Percentiles rank a stretch among this genome's conserved stretches.
Conservation (phyloP, 2,888 invertebrate genomes). For the Drosophila pseudotalamancana region DNA sequence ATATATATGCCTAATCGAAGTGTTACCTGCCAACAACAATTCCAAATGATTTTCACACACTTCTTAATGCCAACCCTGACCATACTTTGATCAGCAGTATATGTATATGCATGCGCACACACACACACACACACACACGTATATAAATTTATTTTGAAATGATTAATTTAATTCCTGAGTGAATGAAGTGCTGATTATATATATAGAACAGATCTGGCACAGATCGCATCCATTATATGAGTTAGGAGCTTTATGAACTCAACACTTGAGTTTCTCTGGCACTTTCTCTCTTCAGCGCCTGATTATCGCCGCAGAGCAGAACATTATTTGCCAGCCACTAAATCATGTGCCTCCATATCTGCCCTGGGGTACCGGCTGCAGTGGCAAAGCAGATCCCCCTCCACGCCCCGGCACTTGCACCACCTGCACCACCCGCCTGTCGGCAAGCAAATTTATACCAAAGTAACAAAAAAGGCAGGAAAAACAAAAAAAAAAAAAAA, state of each 20-base stretch:
- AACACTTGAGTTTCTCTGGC: neutral
- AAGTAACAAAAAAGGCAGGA: conserved; percentile 1
- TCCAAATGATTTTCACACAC: neutral
- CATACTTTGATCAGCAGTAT: too few relatives aligned
- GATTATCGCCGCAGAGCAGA: conserved; percentile 15
- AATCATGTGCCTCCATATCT: conserved; percentile 37
- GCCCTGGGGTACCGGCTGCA: conserved; percentile 10
- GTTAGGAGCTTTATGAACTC: conserved; percentile 2
- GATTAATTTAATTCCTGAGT: too few relatives aligned
- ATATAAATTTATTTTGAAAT: too few relatives aligned
- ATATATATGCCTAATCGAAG: too few relatives aligned
- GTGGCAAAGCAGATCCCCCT: neutral
- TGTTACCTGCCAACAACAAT: neutral
- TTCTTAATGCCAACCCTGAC: too few relatives aligned
- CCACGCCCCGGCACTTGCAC: too few relatives aligned
- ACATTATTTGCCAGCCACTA: conserved; percentile 35
- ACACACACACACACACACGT: too few relatives aligned
- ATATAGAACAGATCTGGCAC: neutral
- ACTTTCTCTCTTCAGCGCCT: conserved; percentile 25
- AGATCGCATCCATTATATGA: neutral
- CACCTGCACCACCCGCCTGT: conserved; percentile 39
- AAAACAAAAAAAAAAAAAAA: conserved; percentile 14
- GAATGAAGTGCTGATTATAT: too few relatives aligned
- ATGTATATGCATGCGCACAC: neutral
- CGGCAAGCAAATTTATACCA: conserved; percentile 60